These are phyloP conservation scores for Megalopta genalis DNA, from an alignment of 1,140 invertebrate species.

Conservation along the genomic window DNA sequence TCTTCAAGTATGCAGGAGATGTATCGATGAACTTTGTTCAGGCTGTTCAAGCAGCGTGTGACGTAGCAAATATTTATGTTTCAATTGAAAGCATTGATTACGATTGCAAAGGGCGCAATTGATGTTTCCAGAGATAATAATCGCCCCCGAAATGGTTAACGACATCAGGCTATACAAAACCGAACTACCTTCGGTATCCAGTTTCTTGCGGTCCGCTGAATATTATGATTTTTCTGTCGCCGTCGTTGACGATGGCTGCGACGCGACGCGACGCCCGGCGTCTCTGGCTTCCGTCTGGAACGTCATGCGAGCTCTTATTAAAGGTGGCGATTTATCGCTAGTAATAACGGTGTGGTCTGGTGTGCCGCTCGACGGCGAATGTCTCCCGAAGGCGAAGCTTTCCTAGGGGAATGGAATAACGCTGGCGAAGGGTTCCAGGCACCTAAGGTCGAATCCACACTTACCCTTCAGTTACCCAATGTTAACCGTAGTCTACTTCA, in stretches of 20 bases:
- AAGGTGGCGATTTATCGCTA: slow-evolving; percentile 79
- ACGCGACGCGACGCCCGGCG: slow-evolving; percentile 18
- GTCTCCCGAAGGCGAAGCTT: slow-evolving; percentile 54
- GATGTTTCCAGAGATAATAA: too few species aligned
- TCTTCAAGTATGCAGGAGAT: too few species aligned
- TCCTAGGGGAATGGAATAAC: slow-evolving; percentile 28
- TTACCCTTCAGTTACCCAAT: neutral
- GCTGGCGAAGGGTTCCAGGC: slow-evolving; percentile 18
- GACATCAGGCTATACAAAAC: neutral
- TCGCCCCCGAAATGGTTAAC: neutral
- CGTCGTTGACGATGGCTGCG: slow-evolving; percentile 6
- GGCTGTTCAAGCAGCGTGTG: too few species aligned
- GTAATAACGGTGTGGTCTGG: slow-evolving; percentile 79
- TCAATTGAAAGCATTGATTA: too few species aligned
- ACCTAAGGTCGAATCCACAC: neutral
- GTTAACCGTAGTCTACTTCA: neutral
- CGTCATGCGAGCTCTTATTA: slow-evolving; percentile 76
- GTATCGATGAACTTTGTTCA: too few species aligned
- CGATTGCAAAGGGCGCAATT: too few species aligned
- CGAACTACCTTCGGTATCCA: neutral
- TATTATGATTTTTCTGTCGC: slow-evolving; percentile 21
- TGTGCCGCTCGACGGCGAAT: slow-evolving; percentile 65
- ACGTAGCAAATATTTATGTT: too few species aligned
- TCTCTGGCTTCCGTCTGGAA: slow-evolving; percentile 62
- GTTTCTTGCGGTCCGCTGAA: neutral